A percentile compares a stretch with the other conserved stretches of the same genome.
phyloP scores from a whole-genome alignment of 2,797 vertebrate genomes.

The Numenius phaeopus region DNA sequence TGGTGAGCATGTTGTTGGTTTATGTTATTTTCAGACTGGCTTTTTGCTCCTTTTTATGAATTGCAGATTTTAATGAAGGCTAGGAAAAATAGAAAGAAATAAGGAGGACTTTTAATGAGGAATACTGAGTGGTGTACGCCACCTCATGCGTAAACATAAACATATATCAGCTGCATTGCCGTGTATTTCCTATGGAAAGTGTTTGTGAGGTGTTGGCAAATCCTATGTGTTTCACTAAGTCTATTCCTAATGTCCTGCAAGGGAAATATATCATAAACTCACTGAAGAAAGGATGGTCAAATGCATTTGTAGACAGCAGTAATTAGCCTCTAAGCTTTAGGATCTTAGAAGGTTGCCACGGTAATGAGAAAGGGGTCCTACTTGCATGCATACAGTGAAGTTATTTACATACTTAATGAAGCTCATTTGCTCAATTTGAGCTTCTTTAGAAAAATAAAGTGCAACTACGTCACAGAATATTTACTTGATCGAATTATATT shows the following conservation, averaged over 20 bases:
- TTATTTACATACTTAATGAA: background rate
- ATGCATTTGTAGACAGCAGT: background rate
- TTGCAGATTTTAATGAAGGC: background rate
- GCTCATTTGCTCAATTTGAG: background rate
- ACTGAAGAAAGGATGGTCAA: background rate
- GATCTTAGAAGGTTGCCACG: background rate
- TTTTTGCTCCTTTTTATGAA: slow-evolving; percentile 19
- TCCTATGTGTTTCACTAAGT: background rate
- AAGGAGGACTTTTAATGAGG: too few relatives aligned
- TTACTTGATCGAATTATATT: background rate
- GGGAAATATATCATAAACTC: background rate
- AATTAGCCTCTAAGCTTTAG: background rate
- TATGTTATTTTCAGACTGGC: background rate
- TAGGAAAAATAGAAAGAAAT: background rate
- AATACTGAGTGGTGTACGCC: background rate
- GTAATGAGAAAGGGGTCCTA: background rate
- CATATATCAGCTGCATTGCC: background rate
- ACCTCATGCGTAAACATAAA: background rate
- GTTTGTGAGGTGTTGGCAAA: background rate
- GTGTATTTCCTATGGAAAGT: background rate
- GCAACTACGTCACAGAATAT: background rate
- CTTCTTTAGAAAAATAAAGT: background rate
- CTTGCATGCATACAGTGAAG: background rate
- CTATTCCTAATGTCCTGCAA: background rate
- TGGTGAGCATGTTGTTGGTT: background rate